A percentile compares a stretch with the other conserved stretches of the same genome.
Conservation (phyloP, 2,113 vertebrate species). For the Nycticebus coucang region DNA sequence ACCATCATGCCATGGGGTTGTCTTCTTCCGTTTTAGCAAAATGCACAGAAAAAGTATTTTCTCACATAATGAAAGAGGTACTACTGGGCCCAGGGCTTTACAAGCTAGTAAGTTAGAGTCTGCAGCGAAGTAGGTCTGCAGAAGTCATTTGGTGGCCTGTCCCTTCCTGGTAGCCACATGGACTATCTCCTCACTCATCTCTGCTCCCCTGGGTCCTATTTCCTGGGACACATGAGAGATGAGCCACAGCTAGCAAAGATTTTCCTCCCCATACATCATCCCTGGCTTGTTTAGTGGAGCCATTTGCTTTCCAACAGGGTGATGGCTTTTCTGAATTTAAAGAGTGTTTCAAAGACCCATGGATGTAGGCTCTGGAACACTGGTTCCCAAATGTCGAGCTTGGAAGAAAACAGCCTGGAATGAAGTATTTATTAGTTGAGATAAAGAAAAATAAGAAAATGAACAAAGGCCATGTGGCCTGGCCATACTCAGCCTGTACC, state of each 20-base stretch:
- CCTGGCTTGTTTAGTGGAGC: constrained; percentile 32
- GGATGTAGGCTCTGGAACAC: background rate
- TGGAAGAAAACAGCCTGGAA: background rate
- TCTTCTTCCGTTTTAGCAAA: background rate
- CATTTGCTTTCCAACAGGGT: constrained; percentile 58
- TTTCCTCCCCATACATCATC: constrained; percentile 49
- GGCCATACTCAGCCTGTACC: background rate
- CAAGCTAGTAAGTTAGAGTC: background rate
- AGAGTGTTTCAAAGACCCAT: background rate
- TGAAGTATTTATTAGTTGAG: constrained; percentile 3
- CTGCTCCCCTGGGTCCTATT: background rate
- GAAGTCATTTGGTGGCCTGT: background rate
- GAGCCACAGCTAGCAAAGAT: background rate
- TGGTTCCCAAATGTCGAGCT: background rate
- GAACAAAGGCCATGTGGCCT: background rate
- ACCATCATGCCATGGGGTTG: background rate
- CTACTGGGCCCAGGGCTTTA: no score
- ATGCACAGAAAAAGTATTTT: background rate
- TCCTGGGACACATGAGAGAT: constrained; percentile 57
- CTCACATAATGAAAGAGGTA: background rate
- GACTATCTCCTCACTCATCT: background rate
- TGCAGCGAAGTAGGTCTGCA: background rate
- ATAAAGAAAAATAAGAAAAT: constrained; percentile 41
- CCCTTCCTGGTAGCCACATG: background rate
- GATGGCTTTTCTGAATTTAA: no score